Evolutionary conservation across 2,797 vertebrate genomes (phyloP), one percentile per base, ranked within the genome.

Genomic region (Urocyon cinereoargenteus): DNA sequence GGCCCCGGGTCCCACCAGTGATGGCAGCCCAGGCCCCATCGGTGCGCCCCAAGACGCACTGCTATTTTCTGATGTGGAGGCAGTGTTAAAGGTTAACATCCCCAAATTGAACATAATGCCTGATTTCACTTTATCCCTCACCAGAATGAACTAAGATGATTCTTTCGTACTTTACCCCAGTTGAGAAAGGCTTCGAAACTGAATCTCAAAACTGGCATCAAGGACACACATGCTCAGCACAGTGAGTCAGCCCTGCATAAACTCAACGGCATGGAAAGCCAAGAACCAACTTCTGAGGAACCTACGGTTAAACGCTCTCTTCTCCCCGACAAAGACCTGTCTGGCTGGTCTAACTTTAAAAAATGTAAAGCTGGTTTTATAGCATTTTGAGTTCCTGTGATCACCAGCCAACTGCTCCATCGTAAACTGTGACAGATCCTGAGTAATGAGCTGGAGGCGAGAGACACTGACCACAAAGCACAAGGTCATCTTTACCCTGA

Each of bases 401-500:
- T 45, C n/a, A 55, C 70, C 1, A 3, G 49, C 26, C 7, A 51
- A 64, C 26, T 51, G 19, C 16, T 61, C 68, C 26, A 16, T 28
- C 16, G 0, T 19, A 66, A 75, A 64, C 59, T n/a, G 45, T 57
- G 77, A 81, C 77, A 40, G 62, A 61, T 12, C 45, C 36, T 22
- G 26, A 36, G 19, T 22, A 21, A 16, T 2, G 68, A 31, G 11
- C 24, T 10, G 9, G 18, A 8, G 14, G 11, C 7, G 3, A n/a
- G 53, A 18, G n/a, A 51, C 6, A 55, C 13, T 6, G 40, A 24
- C 21, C 78, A 84, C 81, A 36, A 5, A 11, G 26, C 28, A 57
- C 28, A 82, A 84, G 86, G 34, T 53, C 31, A 26, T 40, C 40
- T 24, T 99, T 95, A 99, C 99, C 99, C 99, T 98, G 21, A 99